phyloP scores from a whole-genome alignment of 2,888 invertebrate species.

The Listrodromus nycthemerus region DNA sequence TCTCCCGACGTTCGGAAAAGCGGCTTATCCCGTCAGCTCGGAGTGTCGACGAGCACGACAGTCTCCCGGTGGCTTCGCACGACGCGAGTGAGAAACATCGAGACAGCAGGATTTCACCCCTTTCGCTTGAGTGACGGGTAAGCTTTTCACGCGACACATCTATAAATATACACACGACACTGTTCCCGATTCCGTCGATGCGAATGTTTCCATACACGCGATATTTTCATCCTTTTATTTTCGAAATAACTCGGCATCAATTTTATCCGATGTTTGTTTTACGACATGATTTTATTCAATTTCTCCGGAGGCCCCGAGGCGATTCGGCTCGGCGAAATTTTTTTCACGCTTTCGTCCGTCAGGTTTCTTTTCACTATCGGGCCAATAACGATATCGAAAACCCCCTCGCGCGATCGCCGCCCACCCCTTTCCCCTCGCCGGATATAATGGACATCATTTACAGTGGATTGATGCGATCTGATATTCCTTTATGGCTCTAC shows the following conservation, averaged over 20 bases:
- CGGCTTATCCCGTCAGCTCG: slow-evolving; percentile 55
- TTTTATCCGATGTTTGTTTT: not conserved
- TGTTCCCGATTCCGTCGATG: too few relatives aligned
- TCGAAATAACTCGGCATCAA: not conserved
- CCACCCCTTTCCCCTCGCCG: not conserved
- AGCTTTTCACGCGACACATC: not conserved
- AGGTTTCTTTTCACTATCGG: slow-evolving; percentile 9
- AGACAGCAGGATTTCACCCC: slow-evolving; percentile 10
- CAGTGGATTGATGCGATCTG: slow-evolving; percentile 65
- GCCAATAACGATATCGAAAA: slow-evolving; percentile 25
- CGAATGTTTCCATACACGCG: not conserved
- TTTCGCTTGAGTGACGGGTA: slow-evolving; percentile 4
- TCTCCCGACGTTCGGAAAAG: slow-evolving; percentile 43
- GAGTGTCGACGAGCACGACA: slow-evolving; percentile 53
- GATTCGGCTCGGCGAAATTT: not conserved
- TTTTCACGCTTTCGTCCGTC: slow-evolving; percentile 38
- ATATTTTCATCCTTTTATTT: not conserved
- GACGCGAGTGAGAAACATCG: not conserved
- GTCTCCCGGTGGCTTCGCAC: slow-evolving; percentile 6
- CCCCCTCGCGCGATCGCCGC: slow-evolving; percentile 1
- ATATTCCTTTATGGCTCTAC: slow-evolving; percentile 63
- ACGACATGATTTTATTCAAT: not conserved
- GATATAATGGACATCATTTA: slow-evolving; percentile 66
- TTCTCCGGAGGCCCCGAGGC: not conserved
- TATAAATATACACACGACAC: too few relatives aligned